These are phyloP conservation scores for Herpetotheres cachinnans DNA, from an alignment of 2,113 vertebrate species.

Conservation along the genomic window DNA sequence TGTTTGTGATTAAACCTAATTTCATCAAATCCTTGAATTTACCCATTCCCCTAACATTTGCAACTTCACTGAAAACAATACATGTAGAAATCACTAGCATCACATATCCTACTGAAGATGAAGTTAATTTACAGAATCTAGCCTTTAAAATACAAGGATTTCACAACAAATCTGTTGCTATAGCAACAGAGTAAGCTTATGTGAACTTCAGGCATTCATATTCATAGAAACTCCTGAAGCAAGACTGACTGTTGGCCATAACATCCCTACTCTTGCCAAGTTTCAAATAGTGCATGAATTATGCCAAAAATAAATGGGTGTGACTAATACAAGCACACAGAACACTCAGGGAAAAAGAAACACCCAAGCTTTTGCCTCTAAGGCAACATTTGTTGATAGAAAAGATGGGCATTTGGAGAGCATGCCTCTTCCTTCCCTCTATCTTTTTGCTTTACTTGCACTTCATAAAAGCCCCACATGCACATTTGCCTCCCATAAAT, in stretches of 20 bases:
- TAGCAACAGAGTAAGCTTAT: constrained; percentile 74
- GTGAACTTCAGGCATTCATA: constrained; percentile 79
- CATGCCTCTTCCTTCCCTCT: constrained; percentile 32
- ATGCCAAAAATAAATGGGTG: constrained; percentile 81
- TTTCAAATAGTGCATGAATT: constrained; percentile 75
- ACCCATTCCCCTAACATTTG: background rate
- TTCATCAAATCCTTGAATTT: background rate
- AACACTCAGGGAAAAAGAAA: constrained; percentile 57
- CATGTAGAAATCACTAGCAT: constrained; percentile 40
- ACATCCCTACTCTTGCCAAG: constrained; percentile 75
- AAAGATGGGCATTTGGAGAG: constrained; percentile 63
- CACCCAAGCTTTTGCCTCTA: constrained; percentile 65
- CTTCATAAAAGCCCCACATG: constrained; percentile 67
- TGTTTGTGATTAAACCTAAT: background rate
- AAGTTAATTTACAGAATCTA: constrained; percentile 70
- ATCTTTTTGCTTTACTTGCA: constrained; percentile 72
- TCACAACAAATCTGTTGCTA: constrained; percentile 77
- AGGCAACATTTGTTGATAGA: constrained; percentile 71
- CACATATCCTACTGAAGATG: constrained; percentile 39
- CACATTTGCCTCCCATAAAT: constrained; percentile 72
- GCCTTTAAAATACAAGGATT: constrained; percentile 70
- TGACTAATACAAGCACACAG: constrained; percentile 79
- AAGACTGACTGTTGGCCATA: constrained; percentile 78
- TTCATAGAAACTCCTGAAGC: constrained; percentile 80
- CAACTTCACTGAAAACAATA: constrained; percentile 5